Evolutionary conservation across 2,888 invertebrate species (phyloP).

Genomic region (Melanophora roralis): DNA sequence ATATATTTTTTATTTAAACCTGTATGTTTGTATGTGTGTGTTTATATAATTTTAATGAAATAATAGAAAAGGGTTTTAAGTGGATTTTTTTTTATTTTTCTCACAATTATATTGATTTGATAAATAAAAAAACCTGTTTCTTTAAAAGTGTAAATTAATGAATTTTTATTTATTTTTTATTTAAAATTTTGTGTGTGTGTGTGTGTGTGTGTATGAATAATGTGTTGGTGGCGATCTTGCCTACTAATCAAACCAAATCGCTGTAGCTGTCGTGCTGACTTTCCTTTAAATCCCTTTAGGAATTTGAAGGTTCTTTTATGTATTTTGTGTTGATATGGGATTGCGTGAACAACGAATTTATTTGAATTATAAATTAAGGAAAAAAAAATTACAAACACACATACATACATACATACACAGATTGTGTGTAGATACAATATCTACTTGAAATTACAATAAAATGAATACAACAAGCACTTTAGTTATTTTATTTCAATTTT

Average conservation of each 20-base stretch:
- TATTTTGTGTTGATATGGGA: not conserved
- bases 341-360: slow-evolving; percentile 16
- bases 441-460: slow-evolving; percentile 24
- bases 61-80: slow-evolving; percentile 17
- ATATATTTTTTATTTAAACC: not conserved
- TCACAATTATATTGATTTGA: slow-evolving; percentile 8
- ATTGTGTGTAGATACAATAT: slow-evolving; percentile 9
- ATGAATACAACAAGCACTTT: slow-evolving; percentile 1
- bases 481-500: not conserved
- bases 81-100: not conserved
- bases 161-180: not conserved
- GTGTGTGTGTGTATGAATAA: not conserved
- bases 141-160: not conserved
- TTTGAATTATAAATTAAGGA: slow-evolving; percentile 7
- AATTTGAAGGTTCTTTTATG: not conserved
- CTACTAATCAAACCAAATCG: slow-evolving; percentile 29
- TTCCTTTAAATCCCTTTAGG: not conserved
- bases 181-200: not conserved
- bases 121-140: slow-evolving; percentile 41
- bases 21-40: not conserved
- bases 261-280: not conserved
- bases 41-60: slow-evolving; percentile 37
- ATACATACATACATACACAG: too few relatives aligned
- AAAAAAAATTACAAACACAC: not conserved
- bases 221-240: slow-evolving; percentile 4